Evolutionary conservation across 2,888 invertebrate genomes (phyloP), one percentile per base, ranked within the genome.

Genomic region (Hyppa rectilinea): DNA sequence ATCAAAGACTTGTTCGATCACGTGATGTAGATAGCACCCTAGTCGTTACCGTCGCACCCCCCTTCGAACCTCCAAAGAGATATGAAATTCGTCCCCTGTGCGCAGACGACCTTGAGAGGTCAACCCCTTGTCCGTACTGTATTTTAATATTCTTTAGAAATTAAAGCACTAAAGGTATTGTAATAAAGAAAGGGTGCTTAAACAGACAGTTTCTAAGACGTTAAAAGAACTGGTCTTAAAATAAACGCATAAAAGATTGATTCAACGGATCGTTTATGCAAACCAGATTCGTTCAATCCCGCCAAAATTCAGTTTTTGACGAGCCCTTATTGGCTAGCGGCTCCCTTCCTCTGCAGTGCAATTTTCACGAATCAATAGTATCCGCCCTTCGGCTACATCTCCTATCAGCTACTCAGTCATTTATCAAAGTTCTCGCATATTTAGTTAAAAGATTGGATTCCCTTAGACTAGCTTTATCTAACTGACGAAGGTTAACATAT

Each of bases 311-410:
- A 63, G 31, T 43, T 29, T 31, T 47, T 40, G 73, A 53, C 23
- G 31, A 34, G 12, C 45, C 29, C 40, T 49, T 38, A 72, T 73
- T 73, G 66, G 73, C 9, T 53, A 31, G 7, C 31, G 14, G 2
- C 10, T 29, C 36, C 29, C 62, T 26, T 26, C 52, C 36, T 43
- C 59, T 61, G 49, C 12, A 23, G 12, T 47, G 58, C 62, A 62
- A 40, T 68, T 40, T 71, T 40, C 40, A 47, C 20, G 14, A 55
- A 73, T 72, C 75, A 75, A 69, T 75, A 74, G 29, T 38, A 4
- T 36, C n/a, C 47, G 40, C 47, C 50, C n/a, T 49, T 49, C 17
- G 31, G 40, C 12, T 47, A 43, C 4, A 23, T 14, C 43, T 12
- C 14, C 43, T n/a, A n/a, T n/a, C n/a, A n/a, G n/a, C 47, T 40